Percentiles rank a stretch among this genome's conserved stretches.
phyloP scores from a whole-genome alignment of 2,888 invertebrate genomes.

The Erebia aethiops region DNA sequence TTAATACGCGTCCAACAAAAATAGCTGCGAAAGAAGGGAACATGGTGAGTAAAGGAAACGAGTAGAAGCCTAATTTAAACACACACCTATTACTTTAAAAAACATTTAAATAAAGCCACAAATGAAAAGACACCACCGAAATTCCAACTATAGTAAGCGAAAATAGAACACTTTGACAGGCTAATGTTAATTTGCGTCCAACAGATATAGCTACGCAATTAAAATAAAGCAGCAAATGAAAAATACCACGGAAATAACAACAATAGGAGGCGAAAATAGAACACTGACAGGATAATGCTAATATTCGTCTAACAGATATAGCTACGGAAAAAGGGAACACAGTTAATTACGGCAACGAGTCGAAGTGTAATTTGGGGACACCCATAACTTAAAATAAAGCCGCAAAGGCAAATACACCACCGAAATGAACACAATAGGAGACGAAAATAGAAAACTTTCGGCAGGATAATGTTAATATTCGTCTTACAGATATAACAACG shows the following conservation, averaged over 20 bases:
- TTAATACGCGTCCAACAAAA: neutral
- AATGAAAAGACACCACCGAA: neutral
- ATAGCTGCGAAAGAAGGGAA: neutral
- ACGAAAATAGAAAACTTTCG: slow-evolving; percentile 28
- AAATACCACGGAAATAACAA: neutral
- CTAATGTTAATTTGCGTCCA: neutral
- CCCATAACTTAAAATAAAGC: neutral
- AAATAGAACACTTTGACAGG: neutral
- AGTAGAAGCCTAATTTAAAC: neutral
- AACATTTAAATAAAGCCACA: neutral
- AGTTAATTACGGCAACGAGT: neutral
- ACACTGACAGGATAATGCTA: neutral
- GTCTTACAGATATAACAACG: slow-evolving; percentile 28
- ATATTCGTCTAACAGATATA: neutral
- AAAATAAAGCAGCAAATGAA: neutral
- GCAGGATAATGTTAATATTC: slow-evolving; percentile 15
- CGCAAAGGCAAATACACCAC: neutral
- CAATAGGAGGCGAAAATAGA: neutral
- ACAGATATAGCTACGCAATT: neutral
- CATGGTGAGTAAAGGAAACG: neutral
- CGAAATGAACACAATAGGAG: neutral
- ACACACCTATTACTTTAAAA: neutral
- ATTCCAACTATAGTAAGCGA: neutral
- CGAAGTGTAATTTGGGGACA: neutral
- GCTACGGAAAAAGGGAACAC: neutral